phyloP scores from a whole-genome alignment of 2,888 invertebrate genomes.

The Drosophila meridionalis region DNA sequence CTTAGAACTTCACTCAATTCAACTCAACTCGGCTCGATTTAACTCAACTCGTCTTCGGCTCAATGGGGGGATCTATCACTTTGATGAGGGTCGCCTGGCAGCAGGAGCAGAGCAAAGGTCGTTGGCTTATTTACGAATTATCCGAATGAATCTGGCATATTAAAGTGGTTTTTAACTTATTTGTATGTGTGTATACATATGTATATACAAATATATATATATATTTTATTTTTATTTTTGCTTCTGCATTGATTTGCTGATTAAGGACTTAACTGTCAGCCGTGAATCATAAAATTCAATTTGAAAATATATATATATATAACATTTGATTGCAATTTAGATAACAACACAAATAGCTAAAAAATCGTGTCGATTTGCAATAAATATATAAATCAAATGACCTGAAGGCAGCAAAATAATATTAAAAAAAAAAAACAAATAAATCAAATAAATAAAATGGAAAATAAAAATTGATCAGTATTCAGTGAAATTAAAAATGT shows the following conservation, averaged over 20 bases:
- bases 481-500: too few relatives aligned
- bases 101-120: conserved; percentile 37
- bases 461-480: not conserved
- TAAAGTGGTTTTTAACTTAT: conserved; percentile 30
- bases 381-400: not conserved
- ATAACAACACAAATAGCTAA: not conserved
- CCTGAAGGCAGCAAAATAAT: too few relatives aligned
- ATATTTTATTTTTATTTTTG: conserved; percentile 1
- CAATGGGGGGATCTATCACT: conserved; percentile 72
- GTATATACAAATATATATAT: not conserved
- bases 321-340: conserved; percentile 5
- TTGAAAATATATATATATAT: conserved; percentile 33
- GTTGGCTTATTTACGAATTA: conserved; percentile 54
- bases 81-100: conserved; percentile 68
- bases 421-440: not conserved
- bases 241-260: conserved; percentile 37
- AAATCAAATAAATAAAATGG: not conserved
- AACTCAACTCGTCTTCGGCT: conserved; percentile 32
- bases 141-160: conserved; percentile 48
- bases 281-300: conserved; percentile 44
- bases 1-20: conserved; percentile 56
- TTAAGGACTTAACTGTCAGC: conserved; percentile 47
- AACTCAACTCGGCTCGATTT: conserved; percentile 19
- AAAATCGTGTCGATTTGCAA: not conserved
- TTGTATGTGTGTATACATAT: not conserved